These are phyloP conservation scores for Rhineura floridana DNA, from an alignment of 2,113 vertebrate species.

Conservation along the genomic window DNA sequence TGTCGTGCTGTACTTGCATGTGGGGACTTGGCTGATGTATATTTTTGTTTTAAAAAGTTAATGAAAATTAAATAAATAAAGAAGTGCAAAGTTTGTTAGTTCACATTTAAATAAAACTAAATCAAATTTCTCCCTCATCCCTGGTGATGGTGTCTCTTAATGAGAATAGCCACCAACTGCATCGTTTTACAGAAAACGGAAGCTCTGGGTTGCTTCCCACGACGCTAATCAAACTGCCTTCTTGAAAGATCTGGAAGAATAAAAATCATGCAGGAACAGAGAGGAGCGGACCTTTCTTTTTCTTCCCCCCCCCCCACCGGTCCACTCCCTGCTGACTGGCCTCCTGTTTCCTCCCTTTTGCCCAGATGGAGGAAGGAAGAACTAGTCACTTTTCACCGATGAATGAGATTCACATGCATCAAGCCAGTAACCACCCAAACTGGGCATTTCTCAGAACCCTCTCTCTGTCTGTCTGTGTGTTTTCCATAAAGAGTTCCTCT, in stretches of 20 bases:
- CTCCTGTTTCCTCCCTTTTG: conserved; percentile 40
- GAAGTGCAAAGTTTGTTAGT: no score
- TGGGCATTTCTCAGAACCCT: neutral
- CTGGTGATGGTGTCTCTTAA: neutral
- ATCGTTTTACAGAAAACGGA: rapidly evolving
- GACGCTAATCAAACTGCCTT: rapidly evolving
- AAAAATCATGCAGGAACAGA: rapidly evolving
- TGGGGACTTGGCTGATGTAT: no score
- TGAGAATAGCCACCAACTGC: neutral
- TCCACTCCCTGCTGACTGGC: conserved; percentile 7
- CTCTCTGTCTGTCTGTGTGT: neutral
- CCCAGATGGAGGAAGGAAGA: conserved; percentile 26
- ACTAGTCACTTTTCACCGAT: neutral
- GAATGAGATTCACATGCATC: neutral
- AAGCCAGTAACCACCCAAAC: neutral
- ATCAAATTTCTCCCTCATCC: no score
- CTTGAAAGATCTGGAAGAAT: neutral
- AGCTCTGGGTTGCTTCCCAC: rapidly evolving
- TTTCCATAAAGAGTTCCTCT: neutral
- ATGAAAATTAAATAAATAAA: no score
- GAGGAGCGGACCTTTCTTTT: neutral
- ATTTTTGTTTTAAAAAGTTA: no score
- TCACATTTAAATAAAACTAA: no score
- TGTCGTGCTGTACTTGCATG: no score
- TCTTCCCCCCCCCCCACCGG: neutral